A percentile compares a stretch with the other conserved stretches of the same genome.
phyloP scores from a whole-genome alignment of 2,888 invertebrate species.

The Exephanes ischioxanthus region DNA sequence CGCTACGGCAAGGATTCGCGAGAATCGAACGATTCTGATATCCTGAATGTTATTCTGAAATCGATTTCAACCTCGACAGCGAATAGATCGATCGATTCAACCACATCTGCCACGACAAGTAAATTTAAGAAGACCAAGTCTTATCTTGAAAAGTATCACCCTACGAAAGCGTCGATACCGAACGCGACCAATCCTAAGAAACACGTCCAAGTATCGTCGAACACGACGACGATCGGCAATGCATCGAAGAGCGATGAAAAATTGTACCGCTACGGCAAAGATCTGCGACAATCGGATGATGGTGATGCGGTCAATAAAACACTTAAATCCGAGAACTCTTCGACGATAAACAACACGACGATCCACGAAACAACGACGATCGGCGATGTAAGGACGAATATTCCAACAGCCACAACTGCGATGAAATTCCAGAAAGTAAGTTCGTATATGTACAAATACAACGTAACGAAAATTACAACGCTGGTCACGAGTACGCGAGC shows the following conservation, averaged over 20 bases:
- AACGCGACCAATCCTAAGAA: background rate
- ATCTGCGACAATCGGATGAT: background rate
- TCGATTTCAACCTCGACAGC: background rate
- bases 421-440: background rate
- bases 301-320: constrained; percentile 15
- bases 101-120: background rate
- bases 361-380: background rate
- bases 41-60: constrained; percentile 18
- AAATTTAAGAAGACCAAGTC: background rate
- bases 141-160: background rate
- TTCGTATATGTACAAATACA: background rate
- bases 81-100: background rate
- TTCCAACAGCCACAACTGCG: background rate
- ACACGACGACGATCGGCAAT: background rate
- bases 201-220: background rate
- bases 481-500: background rate
- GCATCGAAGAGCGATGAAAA: background rate
- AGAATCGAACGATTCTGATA: background rate
- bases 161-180: background rate
- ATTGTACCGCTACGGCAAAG: constrained; percentile 14
- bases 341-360: background rate
- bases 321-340: constrained; percentile 3
- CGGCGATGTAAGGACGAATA: background rate
- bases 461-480: background rate
- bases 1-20: background rate